Conservation (phyloP, 2,888 invertebrate species). For the Colostygia pectinataria region DNA sequence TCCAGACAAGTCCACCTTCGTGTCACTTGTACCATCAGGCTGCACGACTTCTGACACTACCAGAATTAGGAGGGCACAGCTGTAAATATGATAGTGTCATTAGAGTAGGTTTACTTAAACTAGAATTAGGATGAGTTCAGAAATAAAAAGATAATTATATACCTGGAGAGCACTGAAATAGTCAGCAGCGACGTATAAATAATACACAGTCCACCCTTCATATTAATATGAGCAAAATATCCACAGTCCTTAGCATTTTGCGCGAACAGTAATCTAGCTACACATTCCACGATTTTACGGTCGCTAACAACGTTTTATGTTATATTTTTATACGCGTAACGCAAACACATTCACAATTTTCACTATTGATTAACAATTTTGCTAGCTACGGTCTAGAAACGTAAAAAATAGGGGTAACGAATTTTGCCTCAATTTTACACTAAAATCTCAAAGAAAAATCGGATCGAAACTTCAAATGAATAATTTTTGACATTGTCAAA, state of each 20-base stretch:
- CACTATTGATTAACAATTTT: conserved; percentile 38
- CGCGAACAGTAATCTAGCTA: conserved; percentile 52
- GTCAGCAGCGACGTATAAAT: conserved; percentile 85
- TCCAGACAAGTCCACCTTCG: conserved; percentile 67
- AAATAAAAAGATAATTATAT: conserved; percentile 41
- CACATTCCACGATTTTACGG: conserved; percentile 60
- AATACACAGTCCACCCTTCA: conserved; percentile 84
- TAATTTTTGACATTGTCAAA: conserved; percentile 56
- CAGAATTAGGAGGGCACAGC: conserved; percentile 83
- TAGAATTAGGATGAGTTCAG: too few species aligned
- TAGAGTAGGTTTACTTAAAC: neutral
- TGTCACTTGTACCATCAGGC: conserved; percentile 51
- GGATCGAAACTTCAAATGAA: conserved; percentile 33
- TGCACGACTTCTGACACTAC: conserved; percentile 83
- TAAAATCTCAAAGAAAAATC: conserved; percentile 43
- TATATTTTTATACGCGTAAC: conserved; percentile 41
- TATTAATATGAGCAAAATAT: conserved; percentile 79
- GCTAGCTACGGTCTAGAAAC: conserved; percentile 43
- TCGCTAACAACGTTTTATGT: conserved; percentile 37
- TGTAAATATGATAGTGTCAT: conserved; percentile 47
- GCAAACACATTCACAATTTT: conserved; percentile 50
- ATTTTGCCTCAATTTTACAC: conserved; percentile 50
- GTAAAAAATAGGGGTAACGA: conserved; percentile 45
- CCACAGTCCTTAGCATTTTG: conserved; percentile 79
- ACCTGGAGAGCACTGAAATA: conserved; percentile 84